phyloP scores from a whole-genome alignment of 2,797 vertebrate genomes.

The Lithobates pipiens region DNA sequence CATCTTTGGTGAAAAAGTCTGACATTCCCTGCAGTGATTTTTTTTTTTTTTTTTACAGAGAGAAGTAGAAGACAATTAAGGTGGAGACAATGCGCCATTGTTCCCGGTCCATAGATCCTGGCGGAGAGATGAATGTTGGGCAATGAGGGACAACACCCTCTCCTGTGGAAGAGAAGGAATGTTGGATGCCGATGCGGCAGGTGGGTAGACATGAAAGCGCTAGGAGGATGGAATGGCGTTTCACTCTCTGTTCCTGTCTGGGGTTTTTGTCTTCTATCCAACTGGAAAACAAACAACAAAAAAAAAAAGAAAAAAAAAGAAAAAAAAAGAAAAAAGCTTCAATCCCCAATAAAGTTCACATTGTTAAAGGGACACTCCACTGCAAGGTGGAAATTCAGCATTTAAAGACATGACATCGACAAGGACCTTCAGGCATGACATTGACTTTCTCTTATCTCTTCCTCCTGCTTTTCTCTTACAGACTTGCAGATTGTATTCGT shows the following conservation, averaged over 20 bases:
- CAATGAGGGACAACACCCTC: slow-evolving; percentile 65
- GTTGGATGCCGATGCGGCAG: slow-evolving; percentile 64
- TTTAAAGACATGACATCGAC: too few relatives aligned
- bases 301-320: slow-evolving; percentile 10
- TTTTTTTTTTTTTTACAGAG: slow-evolving; percentile 51
- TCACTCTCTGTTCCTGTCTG: slow-evolving; percentile 58
- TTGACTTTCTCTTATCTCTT: too few relatives aligned
- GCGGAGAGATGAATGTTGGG: slow-evolving; percentile 67
- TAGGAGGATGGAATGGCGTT: slow-evolving; percentile 62
- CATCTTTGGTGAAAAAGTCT: slow-evolving; percentile 16
- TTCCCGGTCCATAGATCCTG: slow-evolving; percentile 67
- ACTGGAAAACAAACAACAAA: background rate
- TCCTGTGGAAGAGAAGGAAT: slow-evolving; percentile 65
- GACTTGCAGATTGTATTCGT: too few relatives aligned
- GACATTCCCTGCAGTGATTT: slow-evolving; percentile 36
- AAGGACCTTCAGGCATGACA: too few relatives aligned
- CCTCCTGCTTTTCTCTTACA: too few relatives aligned
- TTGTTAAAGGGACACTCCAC: too few relatives aligned
- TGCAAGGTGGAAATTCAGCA: too few relatives aligned
- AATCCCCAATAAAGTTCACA: too few relatives aligned
- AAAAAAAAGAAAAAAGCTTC: background rate
- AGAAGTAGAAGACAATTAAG: slow-evolving; percentile 59
- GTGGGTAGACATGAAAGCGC: slow-evolving; percentile 68
- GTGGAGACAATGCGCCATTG: slow-evolving; percentile 66
- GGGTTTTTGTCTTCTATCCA: slow-evolving; percentile 46